Evolutionary conservation across 2,888 invertebrate species (phyloP).

Genomic region (Poecilus cupreus): DNA sequence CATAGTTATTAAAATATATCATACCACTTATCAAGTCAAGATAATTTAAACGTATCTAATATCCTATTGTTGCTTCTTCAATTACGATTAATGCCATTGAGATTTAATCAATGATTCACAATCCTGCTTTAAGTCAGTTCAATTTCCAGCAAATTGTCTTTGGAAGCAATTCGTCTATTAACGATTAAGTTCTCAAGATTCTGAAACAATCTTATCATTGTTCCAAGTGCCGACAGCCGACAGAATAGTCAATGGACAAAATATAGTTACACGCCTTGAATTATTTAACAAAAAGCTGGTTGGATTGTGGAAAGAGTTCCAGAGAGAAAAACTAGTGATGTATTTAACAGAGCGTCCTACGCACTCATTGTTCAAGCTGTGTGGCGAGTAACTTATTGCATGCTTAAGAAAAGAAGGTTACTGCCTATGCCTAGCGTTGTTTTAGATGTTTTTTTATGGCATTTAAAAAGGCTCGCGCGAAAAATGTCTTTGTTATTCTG

Average conservation of each 20-base stretch:
- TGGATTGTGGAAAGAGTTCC: background rate
- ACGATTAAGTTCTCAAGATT: too few relatives aligned
- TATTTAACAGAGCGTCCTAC: constrained; percentile 50
- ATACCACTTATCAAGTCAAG: too few relatives aligned
- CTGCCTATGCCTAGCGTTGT: constrained; percentile 39
- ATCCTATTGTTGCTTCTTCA: too few relatives aligned
- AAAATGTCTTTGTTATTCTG: constrained; percentile 57
- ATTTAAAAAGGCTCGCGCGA: constrained; percentile 45
- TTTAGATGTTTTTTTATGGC: constrained; percentile 56
- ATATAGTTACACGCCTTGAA: background rate
- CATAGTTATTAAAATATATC: too few relatives aligned
- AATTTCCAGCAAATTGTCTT: too few relatives aligned
- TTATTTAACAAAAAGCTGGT: background rate
- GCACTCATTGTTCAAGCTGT: constrained; percentile 54
- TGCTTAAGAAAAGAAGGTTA: constrained; percentile 28
- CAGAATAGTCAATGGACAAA: background rate
- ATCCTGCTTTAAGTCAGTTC: too few relatives aligned
- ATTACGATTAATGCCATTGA: too few relatives aligned
- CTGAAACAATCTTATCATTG: too few relatives aligned
- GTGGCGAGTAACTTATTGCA: constrained; percentile 47
- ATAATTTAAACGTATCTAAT: too few relatives aligned
- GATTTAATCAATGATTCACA: too few relatives aligned
- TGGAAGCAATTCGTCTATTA: too few relatives aligned
- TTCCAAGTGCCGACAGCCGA: too few relatives aligned
- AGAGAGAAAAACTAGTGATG: constrained; percentile 41